Evolutionary conservation across 2,113 vertebrate species (phyloP).

Genomic region (Rousettus leschenaultii): DNA sequence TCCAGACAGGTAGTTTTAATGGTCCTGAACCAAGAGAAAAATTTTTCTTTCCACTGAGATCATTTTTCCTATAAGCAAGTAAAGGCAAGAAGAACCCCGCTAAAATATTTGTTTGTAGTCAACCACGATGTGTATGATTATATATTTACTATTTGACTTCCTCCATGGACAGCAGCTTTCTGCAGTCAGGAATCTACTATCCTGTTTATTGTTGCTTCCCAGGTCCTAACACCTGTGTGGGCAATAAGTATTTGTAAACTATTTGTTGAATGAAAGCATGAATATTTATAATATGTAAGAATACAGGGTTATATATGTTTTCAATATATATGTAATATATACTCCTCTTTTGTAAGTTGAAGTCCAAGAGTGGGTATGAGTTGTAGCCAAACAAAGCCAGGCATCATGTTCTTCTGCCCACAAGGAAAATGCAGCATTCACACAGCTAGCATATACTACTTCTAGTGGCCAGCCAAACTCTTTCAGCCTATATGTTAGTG

Average conservation of each 20-base stretch:
- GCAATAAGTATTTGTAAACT: background rate
- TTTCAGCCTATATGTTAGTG: background rate
- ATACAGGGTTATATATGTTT: background rate
- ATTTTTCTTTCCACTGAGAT: background rate
- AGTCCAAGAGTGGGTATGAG: background rate
- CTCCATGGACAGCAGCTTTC: background rate
- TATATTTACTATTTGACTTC: background rate
- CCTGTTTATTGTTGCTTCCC: background rate
- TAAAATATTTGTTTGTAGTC: background rate
- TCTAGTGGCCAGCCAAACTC: background rate
- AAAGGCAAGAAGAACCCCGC: background rate
- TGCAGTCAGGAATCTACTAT: background rate
- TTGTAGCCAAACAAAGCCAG: background rate
- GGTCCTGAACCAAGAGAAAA: background rate
- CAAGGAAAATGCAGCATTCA: background rate
- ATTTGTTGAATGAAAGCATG: background rate
- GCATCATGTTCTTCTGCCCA: background rate
- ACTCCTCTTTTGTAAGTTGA: background rate
- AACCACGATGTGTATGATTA: background rate
- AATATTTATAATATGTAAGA: background rate
- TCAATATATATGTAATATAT: background rate
- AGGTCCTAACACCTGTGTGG: background rate
- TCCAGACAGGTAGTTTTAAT: background rate
- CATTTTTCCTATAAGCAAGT: background rate
- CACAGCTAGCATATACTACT: background rate